Evolutionary conservation across 1,140 invertebrate species (phyloP).

Genomic region (Aphelinus atriplicis): DNA sequence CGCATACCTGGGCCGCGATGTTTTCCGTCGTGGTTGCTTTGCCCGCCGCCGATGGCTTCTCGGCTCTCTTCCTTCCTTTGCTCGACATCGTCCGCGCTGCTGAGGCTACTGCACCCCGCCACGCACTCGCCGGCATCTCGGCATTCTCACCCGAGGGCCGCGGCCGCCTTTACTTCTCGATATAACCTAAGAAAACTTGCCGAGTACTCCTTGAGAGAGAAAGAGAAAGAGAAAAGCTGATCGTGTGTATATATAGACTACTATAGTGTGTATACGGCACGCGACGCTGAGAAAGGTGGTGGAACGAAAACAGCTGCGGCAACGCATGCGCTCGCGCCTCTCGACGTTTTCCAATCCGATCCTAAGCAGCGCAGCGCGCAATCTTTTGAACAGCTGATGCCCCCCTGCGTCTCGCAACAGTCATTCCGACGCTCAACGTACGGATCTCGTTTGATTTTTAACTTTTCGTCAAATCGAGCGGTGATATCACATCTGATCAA

Average conservation of each 20-base stretch:
- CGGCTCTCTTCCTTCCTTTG: slow-evolving; percentile 14
- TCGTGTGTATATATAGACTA: too few species aligned
- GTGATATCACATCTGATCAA: too few species aligned
- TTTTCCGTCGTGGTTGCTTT: neutral
- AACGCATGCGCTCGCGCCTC: too few species aligned
- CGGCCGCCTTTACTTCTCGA: too few species aligned
- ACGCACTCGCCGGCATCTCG: too few species aligned
- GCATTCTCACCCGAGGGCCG: too few species aligned
- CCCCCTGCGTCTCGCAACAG: neutral
- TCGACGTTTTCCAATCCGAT: too few species aligned
- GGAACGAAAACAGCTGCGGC: slow-evolving; percentile 8
- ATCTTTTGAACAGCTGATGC: neutral
- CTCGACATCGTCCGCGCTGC: slow-evolving; percentile 13
- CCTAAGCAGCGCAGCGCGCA: neutral
- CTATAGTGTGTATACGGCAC: too few species aligned
- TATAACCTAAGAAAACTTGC: too few species aligned
- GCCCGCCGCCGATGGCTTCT: neutral
- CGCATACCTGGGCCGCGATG: neutral
- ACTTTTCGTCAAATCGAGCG: too few species aligned
- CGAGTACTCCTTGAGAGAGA: neutral
- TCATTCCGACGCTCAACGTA: too few species aligned
- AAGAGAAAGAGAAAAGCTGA: neutral
- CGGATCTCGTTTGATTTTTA: too few species aligned
- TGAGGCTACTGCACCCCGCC: neutral
- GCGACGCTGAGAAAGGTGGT: neutral